Base-by-base conservation (phyloP, 37 sponge, comb jelly and placozoan genomes). In the Lycopodina hypogea region DNA sequence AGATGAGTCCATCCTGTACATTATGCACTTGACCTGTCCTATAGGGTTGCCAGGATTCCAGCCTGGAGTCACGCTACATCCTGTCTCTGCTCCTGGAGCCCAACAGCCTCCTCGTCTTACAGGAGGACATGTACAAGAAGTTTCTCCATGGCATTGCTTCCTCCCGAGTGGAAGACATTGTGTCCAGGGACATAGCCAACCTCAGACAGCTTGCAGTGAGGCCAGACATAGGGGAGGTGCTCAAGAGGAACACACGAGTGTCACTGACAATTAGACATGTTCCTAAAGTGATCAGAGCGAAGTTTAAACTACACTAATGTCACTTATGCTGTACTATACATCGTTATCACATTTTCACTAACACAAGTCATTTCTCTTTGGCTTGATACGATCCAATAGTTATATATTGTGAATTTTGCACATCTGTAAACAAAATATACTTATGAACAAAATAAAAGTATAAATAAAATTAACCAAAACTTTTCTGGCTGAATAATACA, bases 261-360 rank as follows among this genome's bases (percentile, higher is more conserved):
- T 99, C 99, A 9, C 79, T 99, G 51, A 99, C 99, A 0, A 87
- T 99, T 22, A 88, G 99, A 72, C 77, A 92, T 82, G 99, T 99
- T 30, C 93, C 94, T 26, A 99, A 99, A 60, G 81, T 89, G 0
- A 29, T 87, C 15, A 90, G 86, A 64, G 68, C 95, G 3, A 90
- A 94, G 71, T 28, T 97, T 53, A 84, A 76, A 42, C 62, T 82
- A 18, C 52, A 76, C 37, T 81, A 81, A 32, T 81, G n/a, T n/a
- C n/a, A n/a, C n/a, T n/a, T n/a, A n/a, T n/a, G n/a, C n/a, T n/a
- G n/a, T n/a, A n/a, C n/a, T n/a, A n/a, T n/a, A n/a, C n/a, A n/a
- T n/a, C n/a, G n/a, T n/a, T n/a, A n/a, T n/a, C n/a, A n/a, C n/a
- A n/a, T n/a, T n/a, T n/a, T n/a, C n/a, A n/a, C n/a, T n/a, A n/a